Conservation (phyloP, 2,888 invertebrate genomes). For the Parnassius smintheus region DNA sequence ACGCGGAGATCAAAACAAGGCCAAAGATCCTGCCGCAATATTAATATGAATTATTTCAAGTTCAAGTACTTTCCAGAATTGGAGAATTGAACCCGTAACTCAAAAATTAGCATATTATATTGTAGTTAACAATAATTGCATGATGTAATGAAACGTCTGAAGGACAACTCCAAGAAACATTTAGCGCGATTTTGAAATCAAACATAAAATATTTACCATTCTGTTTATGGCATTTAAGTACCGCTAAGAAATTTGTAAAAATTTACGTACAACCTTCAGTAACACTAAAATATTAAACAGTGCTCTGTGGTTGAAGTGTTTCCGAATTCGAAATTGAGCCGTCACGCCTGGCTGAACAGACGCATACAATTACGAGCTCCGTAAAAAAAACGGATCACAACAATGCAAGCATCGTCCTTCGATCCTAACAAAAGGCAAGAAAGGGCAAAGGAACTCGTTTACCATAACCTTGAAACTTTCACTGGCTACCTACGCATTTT, state of each 20-base stretch:
- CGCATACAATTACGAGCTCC: slow-evolving; percentile 73
- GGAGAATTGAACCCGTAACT: no score
- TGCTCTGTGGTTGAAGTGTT: slow-evolving; percentile 53
- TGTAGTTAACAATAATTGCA: slow-evolving; percentile 6
- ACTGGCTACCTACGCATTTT: slow-evolving; percentile 72
- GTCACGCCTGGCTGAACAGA: slow-evolving; percentile 69
- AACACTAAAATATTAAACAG: slow-evolving; percentile 38
- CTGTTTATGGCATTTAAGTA: slow-evolving; percentile 43
- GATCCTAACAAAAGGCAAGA: slow-evolving; percentile 76
- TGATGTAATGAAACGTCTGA: slow-evolving; percentile 12
- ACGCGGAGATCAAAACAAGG: no score
- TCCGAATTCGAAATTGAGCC: slow-evolving; percentile 54
- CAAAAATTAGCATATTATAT: no score
- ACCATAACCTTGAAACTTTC: slow-evolving; percentile 75
- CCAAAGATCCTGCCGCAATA: no score
- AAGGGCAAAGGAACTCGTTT: slow-evolving; percentile 80
- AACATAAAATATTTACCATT: slow-evolving; percentile 45
- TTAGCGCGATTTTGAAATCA: slow-evolving; percentile 31
- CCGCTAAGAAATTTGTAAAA: slow-evolving; percentile 49
- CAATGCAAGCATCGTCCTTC: slow-evolving; percentile 77
- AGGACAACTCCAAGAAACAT: slow-evolving; percentile 17
- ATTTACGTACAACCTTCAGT: slow-evolving; percentile 31
- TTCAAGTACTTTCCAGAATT: no score
- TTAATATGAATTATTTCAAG: no score
- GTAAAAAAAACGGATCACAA: slow-evolving; percentile 66